phyloP scores from a whole-genome alignment of 2,888 invertebrate species.

The Parnassius glacialis region DNA sequence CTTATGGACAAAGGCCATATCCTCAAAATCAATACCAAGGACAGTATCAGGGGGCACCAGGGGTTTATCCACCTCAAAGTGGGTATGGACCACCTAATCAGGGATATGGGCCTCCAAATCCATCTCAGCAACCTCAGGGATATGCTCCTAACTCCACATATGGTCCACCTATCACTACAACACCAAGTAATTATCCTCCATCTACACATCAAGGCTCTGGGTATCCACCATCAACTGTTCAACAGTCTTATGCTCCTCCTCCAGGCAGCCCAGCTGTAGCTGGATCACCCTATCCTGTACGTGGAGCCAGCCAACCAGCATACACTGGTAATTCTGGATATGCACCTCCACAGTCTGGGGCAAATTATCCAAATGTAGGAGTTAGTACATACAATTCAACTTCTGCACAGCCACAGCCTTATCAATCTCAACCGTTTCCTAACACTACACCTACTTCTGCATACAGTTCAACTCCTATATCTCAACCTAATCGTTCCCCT shows the following conservation, averaged over 20 bases:
- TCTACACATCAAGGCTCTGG: slow-evolving; percentile 71
- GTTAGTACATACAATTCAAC: slow-evolving; percentile 74
- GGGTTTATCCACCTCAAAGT: slow-evolving; percentile 84
- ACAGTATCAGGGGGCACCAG: slow-evolving; percentile 79
- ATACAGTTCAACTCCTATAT: slow-evolving; percentile 76
- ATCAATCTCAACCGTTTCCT: slow-evolving; percentile 75
- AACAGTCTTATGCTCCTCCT: slow-evolving; percentile 75
- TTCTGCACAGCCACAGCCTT: slow-evolving; percentile 70
- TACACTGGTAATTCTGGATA: slow-evolving; percentile 73
- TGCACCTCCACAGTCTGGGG: slow-evolving; percentile 67
- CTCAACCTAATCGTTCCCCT: slow-evolving; percentile 78
- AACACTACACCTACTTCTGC: slow-evolving; percentile 76
- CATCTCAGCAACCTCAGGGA: slow-evolving; percentile 82
- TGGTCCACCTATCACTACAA: slow-evolving; percentile 82
- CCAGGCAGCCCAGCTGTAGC: slow-evolving; percentile 69
- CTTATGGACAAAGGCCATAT: slow-evolving; percentile 85
- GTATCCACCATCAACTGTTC: slow-evolving; percentile 69
- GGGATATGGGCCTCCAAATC: slow-evolving; percentile 83
- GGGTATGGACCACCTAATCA: slow-evolving; percentile 85
- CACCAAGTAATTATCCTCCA: slow-evolving; percentile 81
- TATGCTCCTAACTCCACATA: slow-evolving; percentile 84
- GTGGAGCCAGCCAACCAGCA: slow-evolving; percentile 66
- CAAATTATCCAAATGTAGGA: slow-evolving; percentile 73
- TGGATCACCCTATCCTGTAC: slow-evolving; percentile 69
- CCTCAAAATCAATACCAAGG: slow-evolving; percentile 85